Base-by-base conservation (phyloP, 2,888 invertebrate species). In the Himalopsyche anomala region DNA sequence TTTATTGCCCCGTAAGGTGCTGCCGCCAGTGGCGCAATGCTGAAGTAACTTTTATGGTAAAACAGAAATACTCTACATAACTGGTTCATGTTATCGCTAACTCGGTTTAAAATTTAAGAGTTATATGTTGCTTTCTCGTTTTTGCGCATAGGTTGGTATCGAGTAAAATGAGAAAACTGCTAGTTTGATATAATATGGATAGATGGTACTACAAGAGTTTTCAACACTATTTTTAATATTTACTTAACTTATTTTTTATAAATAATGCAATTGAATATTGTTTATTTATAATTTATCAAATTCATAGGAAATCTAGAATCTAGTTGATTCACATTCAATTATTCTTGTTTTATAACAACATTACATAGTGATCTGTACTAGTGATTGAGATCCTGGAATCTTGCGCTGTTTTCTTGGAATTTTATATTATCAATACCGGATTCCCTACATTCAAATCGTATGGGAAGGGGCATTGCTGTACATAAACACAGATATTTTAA, bases 151-250 rank as follows among this genome's bases (percentile, higher is more conserved):
- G 81, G 19, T 42, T 15, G 1, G 17, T 17, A 81, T 19, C 6
- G n/a, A 19, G 11, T 42, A 8, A 80, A 38, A 51, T n/a, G 51
- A 81, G 81, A 81, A 40, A 28, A 19, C 81, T 40, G 42, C 45
- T 45, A 19, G 45, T 81, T 51, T 81, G n/a, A 42, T n/a, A 12
- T 11, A 45, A 45, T 45, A 36, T 54, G 4, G 36, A 84, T 87
- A 85, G 85, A 84, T 88, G 87, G 83, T 85, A 84, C 81, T 84
- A 74, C 19, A 79, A 62, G 15, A 28, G 45, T 74, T 81, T 1
- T 81, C n/a, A 40, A 40, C 12, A 38, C 51, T 51, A 51, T 51
- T 51, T 51, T 51, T 51, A 11, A 45, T 9, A 45, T 2, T 45
- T 9, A 5, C 6, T 11, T 11, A 28, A 28, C 28, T 28, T 28